Evolutionary conservation across 2,113 vertebrate species (phyloP).

Genomic region (Peromyscus maniculatus): DNA sequence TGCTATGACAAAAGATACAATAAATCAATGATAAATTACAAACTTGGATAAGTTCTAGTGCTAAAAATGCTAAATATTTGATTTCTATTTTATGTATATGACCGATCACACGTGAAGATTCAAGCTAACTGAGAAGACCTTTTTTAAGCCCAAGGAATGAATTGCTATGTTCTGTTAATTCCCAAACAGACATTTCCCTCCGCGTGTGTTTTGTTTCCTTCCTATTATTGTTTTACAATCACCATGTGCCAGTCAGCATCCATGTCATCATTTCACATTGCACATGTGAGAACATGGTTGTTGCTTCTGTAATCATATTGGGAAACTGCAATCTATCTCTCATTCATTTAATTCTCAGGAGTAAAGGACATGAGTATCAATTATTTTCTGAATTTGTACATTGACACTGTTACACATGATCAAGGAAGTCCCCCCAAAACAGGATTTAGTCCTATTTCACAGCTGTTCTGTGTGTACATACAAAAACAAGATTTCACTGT

Average conservation of each 20-base stretch:
- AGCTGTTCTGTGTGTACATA: neutral
- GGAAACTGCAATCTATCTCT: neutral
- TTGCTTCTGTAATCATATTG: neutral
- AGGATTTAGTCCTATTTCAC: neutral
- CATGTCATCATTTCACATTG: neutral
- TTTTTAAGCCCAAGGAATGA: neutral
- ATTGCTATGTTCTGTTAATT: slow-evolving; percentile 2
- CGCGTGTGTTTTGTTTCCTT: slow-evolving; percentile 2
- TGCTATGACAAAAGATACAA: neutral
- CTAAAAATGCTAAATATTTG: slow-evolving; percentile 7
- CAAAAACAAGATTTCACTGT: neutral
- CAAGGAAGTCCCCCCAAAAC: neutral
- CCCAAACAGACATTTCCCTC: neutral
- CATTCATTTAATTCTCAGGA: slow-evolving; percentile 32
- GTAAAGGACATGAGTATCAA: neutral
- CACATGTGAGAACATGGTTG: neutral
- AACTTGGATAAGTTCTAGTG: slow-evolving; percentile 18
- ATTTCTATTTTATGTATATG: neutral
- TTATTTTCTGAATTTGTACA: slow-evolving; percentile 4
- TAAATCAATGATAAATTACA: slow-evolving; percentile 35
- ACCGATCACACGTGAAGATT: neutral
- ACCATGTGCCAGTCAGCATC: neutral
- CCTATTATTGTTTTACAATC: slow-evolving; percentile 39
- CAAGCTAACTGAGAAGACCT: neutral
- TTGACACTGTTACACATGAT: neutral